Evolutionary conservation across 2,797 vertebrate species (phyloP).

Genomic region (Hippoglossus hippoglossus): DNA sequence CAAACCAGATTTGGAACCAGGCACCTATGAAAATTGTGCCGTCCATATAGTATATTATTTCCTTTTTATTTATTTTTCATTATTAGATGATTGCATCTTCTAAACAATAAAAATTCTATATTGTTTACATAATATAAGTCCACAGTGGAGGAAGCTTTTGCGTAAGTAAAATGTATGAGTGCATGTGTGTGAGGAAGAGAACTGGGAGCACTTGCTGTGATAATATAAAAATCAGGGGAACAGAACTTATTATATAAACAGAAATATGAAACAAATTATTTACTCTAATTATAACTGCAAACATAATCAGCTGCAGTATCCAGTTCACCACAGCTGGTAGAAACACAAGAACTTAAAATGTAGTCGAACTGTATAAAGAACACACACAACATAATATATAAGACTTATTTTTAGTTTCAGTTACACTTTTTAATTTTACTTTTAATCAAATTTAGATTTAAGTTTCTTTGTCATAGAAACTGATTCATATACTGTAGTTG

Average conservation of each 20-base stretch:
- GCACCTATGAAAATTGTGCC: no score
- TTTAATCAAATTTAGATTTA: neutral
- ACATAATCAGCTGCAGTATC: constrained; percentile 17
- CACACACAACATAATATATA: neutral
- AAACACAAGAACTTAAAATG: constrained; percentile 1
- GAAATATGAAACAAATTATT: constrained; percentile 32
- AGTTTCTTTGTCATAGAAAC: neutral
- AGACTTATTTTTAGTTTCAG: neutral
- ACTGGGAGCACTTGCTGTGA: constrained; percentile 35
- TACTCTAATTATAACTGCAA: constrained; percentile 27
- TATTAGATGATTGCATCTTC: no score
- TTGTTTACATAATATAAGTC: no score
- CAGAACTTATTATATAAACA: constrained; percentile 31
- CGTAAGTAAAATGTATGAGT: neutral
- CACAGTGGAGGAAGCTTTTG: neutral
- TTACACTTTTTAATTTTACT: neutral
- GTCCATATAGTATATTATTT: no score
- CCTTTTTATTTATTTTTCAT: no score
- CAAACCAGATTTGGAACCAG: no score
- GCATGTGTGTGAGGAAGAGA: neutral
- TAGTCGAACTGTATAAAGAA: constrained; percentile 5
- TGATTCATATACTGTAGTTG: no score
- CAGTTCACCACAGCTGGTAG: neutral
- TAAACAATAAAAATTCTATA: no score
- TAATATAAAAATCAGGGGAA: constrained; percentile 35